These are phyloP conservation scores for Galerucella nymphaeae DNA, from an alignment of 2,888 invertebrate species.

Conservation along the genomic window DNA sequence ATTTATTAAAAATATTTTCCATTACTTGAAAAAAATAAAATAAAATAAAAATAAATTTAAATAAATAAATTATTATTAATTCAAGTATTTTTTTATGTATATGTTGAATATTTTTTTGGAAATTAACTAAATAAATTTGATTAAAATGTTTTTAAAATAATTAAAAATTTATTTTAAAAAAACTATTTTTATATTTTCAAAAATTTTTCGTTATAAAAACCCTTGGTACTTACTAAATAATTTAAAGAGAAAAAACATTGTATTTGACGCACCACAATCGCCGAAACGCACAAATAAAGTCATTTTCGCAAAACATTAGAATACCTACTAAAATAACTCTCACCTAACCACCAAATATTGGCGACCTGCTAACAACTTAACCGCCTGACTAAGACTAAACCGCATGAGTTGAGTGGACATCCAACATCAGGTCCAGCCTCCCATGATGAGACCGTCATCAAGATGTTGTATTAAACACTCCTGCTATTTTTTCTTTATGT, in stretches of 20 bases:
- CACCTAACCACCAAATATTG: slow-evolving; percentile 42
- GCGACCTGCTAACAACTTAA: slow-evolving; percentile 44
- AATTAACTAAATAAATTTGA: too few species aligned
- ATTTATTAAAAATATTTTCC: too few species aligned
- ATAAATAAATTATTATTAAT: too few species aligned
- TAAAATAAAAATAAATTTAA: too few species aligned
- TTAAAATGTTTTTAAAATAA: too few species aligned
- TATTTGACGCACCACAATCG: slow-evolving; percentile 17
- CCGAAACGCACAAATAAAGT: slow-evolving; percentile 30
- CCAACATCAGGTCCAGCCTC: slow-evolving; percentile 42
- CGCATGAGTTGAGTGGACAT: slow-evolving; percentile 41
- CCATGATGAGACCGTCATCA: slow-evolving; percentile 45
- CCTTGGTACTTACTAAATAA: slow-evolving; percentile 4
- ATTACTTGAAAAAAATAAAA: too few species aligned
- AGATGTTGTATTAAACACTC: slow-evolving; percentile 43
- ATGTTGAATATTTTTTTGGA: too few species aligned
- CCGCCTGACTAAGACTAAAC: slow-evolving; percentile 45
- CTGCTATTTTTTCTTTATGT: slow-evolving; percentile 44
- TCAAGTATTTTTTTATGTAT: too few species aligned
- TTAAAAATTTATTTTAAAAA: neutral
- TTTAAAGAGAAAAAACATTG: neutral
- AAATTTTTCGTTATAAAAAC: too few species aligned
- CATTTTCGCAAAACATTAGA: slow-evolving; percentile 45
- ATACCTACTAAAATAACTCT: slow-evolving; percentile 23
- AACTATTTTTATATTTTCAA: neutral